Base-by-base conservation (phyloP, 2,888 invertebrate species). In the Agrochola lychnidis region DNA sequence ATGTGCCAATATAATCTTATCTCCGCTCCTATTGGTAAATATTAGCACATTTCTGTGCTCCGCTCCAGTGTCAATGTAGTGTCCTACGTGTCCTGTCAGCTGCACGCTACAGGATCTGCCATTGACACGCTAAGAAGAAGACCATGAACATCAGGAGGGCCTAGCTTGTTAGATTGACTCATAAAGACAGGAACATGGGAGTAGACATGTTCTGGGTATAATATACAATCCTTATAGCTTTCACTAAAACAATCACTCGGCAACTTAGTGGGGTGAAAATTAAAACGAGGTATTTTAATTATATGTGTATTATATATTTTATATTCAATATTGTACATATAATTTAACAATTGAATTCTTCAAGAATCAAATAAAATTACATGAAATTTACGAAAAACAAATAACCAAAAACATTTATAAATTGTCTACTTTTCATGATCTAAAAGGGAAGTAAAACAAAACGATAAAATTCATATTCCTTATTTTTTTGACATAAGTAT, bases 271-370 rank as follows among this genome's bases (percentile, higher is more conserved):
- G n/a, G 9, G 16, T 36, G 7, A 69, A 36, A 51, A 59, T n/a
- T 3, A 78, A 78, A 72, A 64, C 42, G 2, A 53, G 12, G 3
- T 19, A 4, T 22, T 42, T 48, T 36, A 30, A 30, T 16, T 64
- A 63, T 64, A 53, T 2, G 36, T 73, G 45, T 73, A 53, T 78
- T 70, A 64, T 57, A 72, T 79, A 72, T 73, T 78, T 73, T 61
- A 79, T 79, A 73, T 79, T 53, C 73, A 61, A 30, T 73, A 79
- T 61, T 73, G 40, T 66, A 78, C 66, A 78, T 56, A 66, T 19
- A 78, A 79, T 78, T 61, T 73, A 59, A 74, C 63, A 51, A 77
- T 74, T 75, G 45, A 73, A 25, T 63, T 71, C n/a, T 63, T 61
- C 9, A 62, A 72, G 40, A 69, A 75, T 73, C 16, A 70, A 73